A percentile compares a stretch with the other conserved stretches of the same genome.
Conservation (phyloP, 1,140 invertebrate genomes). For the Panagrolaimus sp. region DNA sequence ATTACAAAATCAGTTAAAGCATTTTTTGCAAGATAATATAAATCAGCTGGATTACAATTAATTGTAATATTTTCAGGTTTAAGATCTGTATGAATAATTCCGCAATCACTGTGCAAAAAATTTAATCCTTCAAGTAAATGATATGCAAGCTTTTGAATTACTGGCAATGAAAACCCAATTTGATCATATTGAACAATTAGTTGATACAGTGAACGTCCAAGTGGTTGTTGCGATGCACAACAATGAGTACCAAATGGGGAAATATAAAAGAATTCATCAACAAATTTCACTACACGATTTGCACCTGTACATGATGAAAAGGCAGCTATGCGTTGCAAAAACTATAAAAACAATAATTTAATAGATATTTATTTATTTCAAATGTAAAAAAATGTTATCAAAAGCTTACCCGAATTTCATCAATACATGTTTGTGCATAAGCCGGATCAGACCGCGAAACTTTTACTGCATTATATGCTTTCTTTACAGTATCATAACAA, state of each 20-base stretch:
- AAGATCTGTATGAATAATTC: conserved; percentile 98
- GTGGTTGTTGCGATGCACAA: conserved; percentile 66
- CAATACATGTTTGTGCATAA: conserved; percentile 57
- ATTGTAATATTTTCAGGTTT: conserved; percentile 89
- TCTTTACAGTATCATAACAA: conserved; percentile 65
- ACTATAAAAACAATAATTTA: conserved; percentile 11
- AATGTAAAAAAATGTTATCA: neutral
- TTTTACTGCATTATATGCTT: conserved; percentile 90
- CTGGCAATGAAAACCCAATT: neutral
- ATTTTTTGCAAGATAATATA: neutral
- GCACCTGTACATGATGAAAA: conserved; percentile 81
- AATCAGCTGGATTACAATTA: neutral
- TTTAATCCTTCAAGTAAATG: conserved; percentile 65
- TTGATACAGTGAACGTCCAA: conserved; percentile 93
- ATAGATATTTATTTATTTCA: no score
- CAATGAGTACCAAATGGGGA: neutral
- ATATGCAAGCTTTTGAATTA: conserved; percentile 7
- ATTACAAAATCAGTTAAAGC: conserved; percentile 3
- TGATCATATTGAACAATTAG: conserved; percentile 76
- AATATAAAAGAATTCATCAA: conserved; percentile 76
- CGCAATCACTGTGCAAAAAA: conserved; percentile 92
- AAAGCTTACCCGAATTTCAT: conserved; percentile 73
- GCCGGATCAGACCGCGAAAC: conserved; percentile 80
- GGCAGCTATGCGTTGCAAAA: conserved; percentile 19
- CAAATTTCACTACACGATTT: conserved; percentile 66